These are phyloP conservation scores for Sesia apiformis DNA, from an alignment of 2,888 invertebrate species.

Conservation along the genomic window DNA sequence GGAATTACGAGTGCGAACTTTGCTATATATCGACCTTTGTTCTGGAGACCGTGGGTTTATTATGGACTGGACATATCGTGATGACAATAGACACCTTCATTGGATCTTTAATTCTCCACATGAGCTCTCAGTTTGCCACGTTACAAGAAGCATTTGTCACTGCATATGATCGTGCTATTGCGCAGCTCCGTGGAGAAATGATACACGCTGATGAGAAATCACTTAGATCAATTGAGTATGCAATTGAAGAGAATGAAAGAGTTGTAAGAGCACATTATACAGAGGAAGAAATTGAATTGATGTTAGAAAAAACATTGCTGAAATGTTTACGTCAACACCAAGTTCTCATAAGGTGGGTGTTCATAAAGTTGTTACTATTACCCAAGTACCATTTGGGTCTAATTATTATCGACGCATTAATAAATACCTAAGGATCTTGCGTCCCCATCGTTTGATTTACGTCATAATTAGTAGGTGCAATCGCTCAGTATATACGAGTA, in stretches of 20 bases:
- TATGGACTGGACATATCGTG: conserved; percentile 67
- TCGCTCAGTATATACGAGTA: too few species aligned
- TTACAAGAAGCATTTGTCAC: conserved; percentile 51
- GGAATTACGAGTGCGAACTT: conserved; percentile 48
- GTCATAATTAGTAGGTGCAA: too few species aligned
- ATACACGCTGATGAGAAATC: conserved; percentile 4
- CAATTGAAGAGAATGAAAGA: conserved; percentile 27
- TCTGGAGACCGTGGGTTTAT: conserved; percentile 50
- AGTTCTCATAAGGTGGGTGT: conserved; percentile 45
- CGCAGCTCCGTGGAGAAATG: conserved; percentile 21
- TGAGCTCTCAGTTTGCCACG: conserved; percentile 55
- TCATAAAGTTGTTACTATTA: background rate
- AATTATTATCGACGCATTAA: too few species aligned
- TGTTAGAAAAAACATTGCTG: conserved; percentile 35
- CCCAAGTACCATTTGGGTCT: background rate
- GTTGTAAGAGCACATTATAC: conserved; percentile 31
- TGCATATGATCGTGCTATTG: conserved; percentile 48
- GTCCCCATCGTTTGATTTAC: too few species aligned
- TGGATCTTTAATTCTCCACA: conserved; percentile 56
- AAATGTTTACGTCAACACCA: conserved; percentile 60
- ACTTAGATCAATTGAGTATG: background rate
- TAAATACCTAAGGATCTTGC: too few species aligned
- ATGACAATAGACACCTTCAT: conserved; percentile 65
- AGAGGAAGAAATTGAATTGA: conserved; percentile 38
- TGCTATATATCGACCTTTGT: conserved; percentile 49